Percentiles rank a stretch among this genome's conserved stretches.
Evolutionary conservation across 2,797 vertebrate species (phyloP).

Genomic region (Anguilla obscura): DNA sequence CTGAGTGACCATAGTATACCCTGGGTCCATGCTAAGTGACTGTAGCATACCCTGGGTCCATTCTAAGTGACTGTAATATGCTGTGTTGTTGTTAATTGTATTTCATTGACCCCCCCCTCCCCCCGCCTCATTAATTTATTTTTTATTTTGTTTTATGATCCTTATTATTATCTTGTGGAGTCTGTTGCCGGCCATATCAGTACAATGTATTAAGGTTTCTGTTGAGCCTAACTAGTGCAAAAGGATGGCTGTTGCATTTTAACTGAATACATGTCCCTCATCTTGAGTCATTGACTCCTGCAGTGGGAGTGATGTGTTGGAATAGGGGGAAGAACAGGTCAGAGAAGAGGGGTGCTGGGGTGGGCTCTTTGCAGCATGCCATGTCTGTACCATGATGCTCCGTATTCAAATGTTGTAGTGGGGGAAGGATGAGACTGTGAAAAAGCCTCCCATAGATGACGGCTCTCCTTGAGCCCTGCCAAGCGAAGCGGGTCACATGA

Average conservation of each 20-base stretch:
- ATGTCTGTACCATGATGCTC: neutral
- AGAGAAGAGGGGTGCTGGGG: neutral
- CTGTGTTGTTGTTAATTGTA: neutral
- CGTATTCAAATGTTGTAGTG: neutral
- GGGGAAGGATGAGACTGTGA: neutral
- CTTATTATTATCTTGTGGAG: neutral
- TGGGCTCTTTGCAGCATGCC: neutral
- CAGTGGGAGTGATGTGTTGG: neutral
- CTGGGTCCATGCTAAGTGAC: neutral
- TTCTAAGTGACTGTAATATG: neutral
- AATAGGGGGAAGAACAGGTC: neutral
- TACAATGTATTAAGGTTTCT: neutral
- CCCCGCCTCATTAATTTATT: neutral
- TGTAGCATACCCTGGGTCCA: neutral
- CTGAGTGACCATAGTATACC: neutral
- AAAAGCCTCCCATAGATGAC: neutral
- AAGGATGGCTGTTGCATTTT: neutral
- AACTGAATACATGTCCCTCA: neutral
- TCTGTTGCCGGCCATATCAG: neutral
- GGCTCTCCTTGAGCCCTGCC: neutral
- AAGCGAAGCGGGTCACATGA: constrained; percentile 4
- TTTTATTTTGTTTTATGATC: neutral
- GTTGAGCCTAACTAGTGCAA: neutral
- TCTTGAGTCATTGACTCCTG: neutral
- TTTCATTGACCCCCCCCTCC: neutral